Conservation (phyloP, 2,113 vertebrate species). For the Anhinga anhinga region DNA sequence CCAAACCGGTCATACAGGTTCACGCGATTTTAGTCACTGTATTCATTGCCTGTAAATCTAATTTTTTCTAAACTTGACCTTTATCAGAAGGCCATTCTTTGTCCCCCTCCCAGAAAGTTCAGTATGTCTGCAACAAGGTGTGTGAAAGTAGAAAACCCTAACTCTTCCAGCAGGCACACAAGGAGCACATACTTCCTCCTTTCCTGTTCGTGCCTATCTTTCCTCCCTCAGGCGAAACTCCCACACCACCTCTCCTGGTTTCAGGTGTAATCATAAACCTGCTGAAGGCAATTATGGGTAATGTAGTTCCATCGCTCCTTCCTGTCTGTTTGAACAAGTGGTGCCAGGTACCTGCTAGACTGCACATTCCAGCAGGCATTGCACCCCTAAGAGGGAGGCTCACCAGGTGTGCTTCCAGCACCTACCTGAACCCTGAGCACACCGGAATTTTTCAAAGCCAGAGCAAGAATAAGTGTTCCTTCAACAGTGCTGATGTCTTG, state of each 20-base stretch:
- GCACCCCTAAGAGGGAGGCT: neutral
- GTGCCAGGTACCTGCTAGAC: constrained; percentile 3
- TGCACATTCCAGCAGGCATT: constrained; percentile 59
- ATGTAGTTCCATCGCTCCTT: constrained; percentile 54
- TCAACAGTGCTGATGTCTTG: neutral
- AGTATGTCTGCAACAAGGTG: neutral
- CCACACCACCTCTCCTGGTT: constrained; percentile 46
- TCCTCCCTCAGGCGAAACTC: constrained; percentile 59
- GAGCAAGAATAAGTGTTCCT: neutral
- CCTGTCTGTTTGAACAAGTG: neutral
- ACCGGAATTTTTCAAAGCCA: neutral
- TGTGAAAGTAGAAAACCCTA: neutral
- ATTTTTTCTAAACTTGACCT: neutral
- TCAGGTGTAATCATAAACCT: constrained; percentile 57
- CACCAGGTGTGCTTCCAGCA: neutral
- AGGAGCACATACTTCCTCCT: neutral
- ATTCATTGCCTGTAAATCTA: neutral
- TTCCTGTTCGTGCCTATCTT: neutral
- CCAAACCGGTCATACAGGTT: constrained; percentile 55
- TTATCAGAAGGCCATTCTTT: neutral
- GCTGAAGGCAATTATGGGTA: constrained; percentile 63
- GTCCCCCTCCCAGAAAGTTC: neutral
- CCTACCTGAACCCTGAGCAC: neutral
- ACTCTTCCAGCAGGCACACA: neutral
- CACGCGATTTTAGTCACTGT: neutral